These are phyloP conservation scores for Macropis europaea DNA, from an alignment of 2,888 invertebrate genomes.

Conservation along the genomic window DNA sequence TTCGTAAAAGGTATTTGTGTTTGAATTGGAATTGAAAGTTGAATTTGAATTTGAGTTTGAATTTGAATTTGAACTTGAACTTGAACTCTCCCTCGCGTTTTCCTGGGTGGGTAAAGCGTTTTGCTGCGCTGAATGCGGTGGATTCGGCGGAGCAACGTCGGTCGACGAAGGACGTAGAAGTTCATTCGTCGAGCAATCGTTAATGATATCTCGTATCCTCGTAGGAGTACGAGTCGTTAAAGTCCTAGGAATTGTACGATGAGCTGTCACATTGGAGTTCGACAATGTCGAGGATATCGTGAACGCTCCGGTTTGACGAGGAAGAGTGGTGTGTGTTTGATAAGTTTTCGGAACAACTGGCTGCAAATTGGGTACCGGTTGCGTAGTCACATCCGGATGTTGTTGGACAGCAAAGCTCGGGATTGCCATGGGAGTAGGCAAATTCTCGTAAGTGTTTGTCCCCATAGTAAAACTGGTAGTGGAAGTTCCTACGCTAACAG, in stretches of 20 bases:
- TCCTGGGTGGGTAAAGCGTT: conserved; percentile 46
- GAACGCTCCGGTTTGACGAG: conserved; percentile 76
- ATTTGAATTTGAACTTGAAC: too few species aligned
- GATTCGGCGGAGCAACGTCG: conserved; percentile 42
- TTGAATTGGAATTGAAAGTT: too few species aligned
- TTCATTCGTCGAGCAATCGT: conserved; percentile 71
- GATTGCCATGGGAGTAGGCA: conserved; percentile 67
- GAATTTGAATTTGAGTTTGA: too few species aligned
- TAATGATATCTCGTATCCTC: conserved; percentile 71
- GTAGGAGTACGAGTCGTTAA: conserved; percentile 74
- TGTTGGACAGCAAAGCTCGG: conserved; percentile 57
- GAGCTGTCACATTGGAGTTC: conserved; percentile 78
- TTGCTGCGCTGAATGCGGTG: conserved; percentile 31
- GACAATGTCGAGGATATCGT: conserved; percentile 78
- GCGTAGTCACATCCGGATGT: conserved; percentile 59
- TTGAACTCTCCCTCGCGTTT: conserved; percentile 40
- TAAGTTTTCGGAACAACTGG: conserved; percentile 79
- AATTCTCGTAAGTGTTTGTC: conserved; percentile 75
- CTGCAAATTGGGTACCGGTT: conserved; percentile 75
- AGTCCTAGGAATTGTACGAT: conserved; percentile 82
- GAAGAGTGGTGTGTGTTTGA: conserved; percentile 81
- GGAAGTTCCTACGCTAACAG: conserved; percentile 69
- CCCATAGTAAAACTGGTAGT: conserved; percentile 72
- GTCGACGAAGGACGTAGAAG: conserved; percentile 67
- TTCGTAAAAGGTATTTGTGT: conserved; percentile 73